Evolutionary conservation across 2,113 vertebrate species (phyloP).

Genomic region (Rhynchopsitta pachyrhyncha): DNA sequence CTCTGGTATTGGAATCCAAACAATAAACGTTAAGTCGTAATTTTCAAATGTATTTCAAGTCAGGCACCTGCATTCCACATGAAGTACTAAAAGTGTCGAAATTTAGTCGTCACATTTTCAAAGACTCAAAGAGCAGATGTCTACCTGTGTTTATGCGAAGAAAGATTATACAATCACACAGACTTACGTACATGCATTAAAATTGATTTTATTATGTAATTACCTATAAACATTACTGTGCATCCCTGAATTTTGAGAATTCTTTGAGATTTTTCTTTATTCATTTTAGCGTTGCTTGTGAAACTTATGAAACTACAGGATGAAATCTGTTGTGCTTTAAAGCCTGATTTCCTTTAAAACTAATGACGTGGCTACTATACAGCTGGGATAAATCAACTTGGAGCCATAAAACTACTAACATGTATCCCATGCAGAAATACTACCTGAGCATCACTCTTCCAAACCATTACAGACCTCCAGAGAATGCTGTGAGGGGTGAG

Average conservation of each 20-base stretch:
- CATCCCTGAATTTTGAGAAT: background rate
- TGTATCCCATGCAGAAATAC: background rate
- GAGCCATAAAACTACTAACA: background rate
- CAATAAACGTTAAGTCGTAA: accelerated
- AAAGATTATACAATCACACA: background rate
- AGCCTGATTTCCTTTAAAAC: background rate
- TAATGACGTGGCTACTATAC: background rate
- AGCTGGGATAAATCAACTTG: background rate
- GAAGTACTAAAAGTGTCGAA: background rate
- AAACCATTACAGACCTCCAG: background rate
- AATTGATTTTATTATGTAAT: background rate
- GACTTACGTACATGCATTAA: background rate
- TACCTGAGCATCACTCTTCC: background rate
- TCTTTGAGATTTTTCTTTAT: background rate
- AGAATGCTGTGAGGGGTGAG: background rate
- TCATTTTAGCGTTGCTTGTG: background rate
- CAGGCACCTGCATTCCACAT: background rate
- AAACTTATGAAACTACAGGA: background rate
- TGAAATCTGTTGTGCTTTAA: background rate
- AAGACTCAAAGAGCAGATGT: background rate
- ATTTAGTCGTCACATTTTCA: background rate
- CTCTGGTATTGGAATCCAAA: background rate
- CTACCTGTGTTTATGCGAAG: background rate
- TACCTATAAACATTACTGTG: background rate
- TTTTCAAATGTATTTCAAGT: background rate